A percentile compares a stretch with the other conserved stretches of the same genome.
These are phyloP conservation scores for Malacoctenus gilli DNA, from an alignment of 2,797 vertebrate species.

Conservation along the genomic window DNA sequence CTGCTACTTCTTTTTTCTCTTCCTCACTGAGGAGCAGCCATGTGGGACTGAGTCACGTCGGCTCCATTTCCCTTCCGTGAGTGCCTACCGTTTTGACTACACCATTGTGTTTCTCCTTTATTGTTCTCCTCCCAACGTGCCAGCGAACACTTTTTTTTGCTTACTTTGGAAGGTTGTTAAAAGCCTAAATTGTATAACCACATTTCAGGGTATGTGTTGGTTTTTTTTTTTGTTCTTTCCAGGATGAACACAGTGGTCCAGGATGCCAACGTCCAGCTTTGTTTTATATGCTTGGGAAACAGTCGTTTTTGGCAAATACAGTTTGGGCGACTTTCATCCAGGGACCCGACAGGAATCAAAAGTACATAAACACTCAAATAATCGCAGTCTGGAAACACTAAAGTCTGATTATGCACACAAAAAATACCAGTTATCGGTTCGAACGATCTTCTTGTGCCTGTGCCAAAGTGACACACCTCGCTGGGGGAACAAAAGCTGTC, in stretches of 20 bases:
- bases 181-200: slow-evolving; percentile 44
- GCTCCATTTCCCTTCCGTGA: slow-evolving; percentile 64
- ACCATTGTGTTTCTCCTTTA: slow-evolving; percentile 68
- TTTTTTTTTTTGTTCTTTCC: no score
- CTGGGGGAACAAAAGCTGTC: slow-evolving; percentile 23
- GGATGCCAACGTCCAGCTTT: slow-evolving; percentile 1
- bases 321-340: slow-evolving; percentile 12
- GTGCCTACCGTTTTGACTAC: slow-evolving; percentile 48
- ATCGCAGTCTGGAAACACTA: slow-evolving; percentile 9
- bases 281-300: slow-evolving; percentile 39
- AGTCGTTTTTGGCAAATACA: slow-evolving; percentile 17
- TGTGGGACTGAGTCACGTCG: slow-evolving; percentile 64
- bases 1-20: slow-evolving; percentile 55
- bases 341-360: slow-evolving; percentile 21
- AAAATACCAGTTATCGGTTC: slow-evolving; percentile 23
- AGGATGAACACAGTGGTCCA: slow-evolving; percentile 1
- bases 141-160: slow-evolving; percentile 32
- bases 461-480: slow-evolving; percentile 54
- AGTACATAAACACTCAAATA: slow-evolving; percentile 23
- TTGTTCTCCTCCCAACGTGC: slow-evolving; percentile 57
- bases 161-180: slow-evolving; percentile 61
- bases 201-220: slow-evolving; percentile 29
- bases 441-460: slow-evolving; percentile 23
- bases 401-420: slow-evolving; percentile 8
- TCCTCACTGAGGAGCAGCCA: slow-evolving; percentile 49